Evolutionary conservation across 2,888 invertebrate genomes (phyloP), one percentile per base, ranked within the genome.

Genomic region (Lithosia quadra): DNA sequence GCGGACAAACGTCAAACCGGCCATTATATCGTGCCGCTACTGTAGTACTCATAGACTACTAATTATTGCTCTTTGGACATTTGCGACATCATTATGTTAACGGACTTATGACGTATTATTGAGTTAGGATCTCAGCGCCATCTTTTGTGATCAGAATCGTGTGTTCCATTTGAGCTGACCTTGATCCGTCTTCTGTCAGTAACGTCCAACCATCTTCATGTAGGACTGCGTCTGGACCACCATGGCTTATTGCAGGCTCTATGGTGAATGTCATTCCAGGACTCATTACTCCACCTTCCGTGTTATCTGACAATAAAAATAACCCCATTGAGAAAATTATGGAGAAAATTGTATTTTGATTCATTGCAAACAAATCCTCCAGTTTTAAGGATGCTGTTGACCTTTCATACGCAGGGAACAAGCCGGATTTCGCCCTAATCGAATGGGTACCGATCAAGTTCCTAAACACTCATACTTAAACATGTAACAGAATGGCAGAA

Each of bases 181-280:
- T 95, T 0, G 98, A 96, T 74, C 96, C 95, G 85, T 99, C 99
- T 28, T 95, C 90, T 0, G 98, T 98, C 0, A 98, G 95, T 0
- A 98, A 97, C 0, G 99, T 99, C 99, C 99, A 99, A 0, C 97
- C 97, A 88, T 99, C 99, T 65, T 97, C 96, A 21, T 98, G 95
- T 71, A 98, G 95, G 33, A 96, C 95, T 2, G 98, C 95, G 67
- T 96, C 94, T 57, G 95, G 95, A 0, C 91, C 92, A 0, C 99
- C 99, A 79, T 98, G 97, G 1, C 97, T 96, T 21, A 99, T 85
- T 11, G 97, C 97, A 13, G 99, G 99, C 86, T 99, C 99, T 82
- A 99, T 98, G 0, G 99, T 99, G 86, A 99, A 99, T 0, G 98
- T 98, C 98, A 99, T 99, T n/a, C 98, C 98, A 4, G 97, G 91